Percentiles rank a stretch among this genome's conserved stretches.
phyloP scores from a whole-genome alignment of 2,888 invertebrate genomes.

The Caenorhabditis wallacei region DNA sequence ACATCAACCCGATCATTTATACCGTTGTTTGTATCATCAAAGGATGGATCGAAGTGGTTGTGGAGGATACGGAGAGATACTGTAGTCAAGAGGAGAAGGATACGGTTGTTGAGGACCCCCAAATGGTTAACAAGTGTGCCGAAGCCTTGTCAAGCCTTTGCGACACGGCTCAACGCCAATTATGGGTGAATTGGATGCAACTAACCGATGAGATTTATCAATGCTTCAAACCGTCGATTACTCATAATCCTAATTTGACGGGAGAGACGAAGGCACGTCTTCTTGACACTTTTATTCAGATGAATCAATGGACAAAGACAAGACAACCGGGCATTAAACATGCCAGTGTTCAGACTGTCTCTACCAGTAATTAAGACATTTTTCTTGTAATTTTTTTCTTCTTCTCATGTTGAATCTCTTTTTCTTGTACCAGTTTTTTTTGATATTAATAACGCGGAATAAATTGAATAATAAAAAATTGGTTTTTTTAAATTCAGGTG shows the following conservation, averaged over 20 bases:
- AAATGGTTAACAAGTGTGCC: constrained; percentile 66
- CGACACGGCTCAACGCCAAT: constrained; percentile 63
- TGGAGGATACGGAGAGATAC: constrained; percentile 60
- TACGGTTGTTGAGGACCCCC: constrained; percentile 53
- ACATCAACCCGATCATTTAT: constrained; percentile 68
- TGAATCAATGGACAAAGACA: constrained; percentile 69
- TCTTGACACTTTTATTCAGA: constrained; percentile 63
- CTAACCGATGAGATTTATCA: constrained; percentile 74
- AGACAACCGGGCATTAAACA: constrained; percentile 21
- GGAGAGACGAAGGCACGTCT: constrained; percentile 69
- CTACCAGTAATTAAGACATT: constrained; percentile 22
- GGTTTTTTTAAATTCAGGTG: too few relatives aligned
- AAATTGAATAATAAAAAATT: too few relatives aligned
- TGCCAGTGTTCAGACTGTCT: constrained; percentile 42
- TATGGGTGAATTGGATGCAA: constrained; percentile 75
- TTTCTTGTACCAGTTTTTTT: too few relatives aligned
- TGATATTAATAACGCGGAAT: too few relatives aligned
- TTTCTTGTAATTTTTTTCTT: neutral
- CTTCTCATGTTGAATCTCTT: neutral
- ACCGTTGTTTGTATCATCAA: constrained; percentile 64
- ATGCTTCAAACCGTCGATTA: constrained; percentile 71
- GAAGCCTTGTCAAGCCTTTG: constrained; percentile 64
- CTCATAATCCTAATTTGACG: constrained; percentile 67
- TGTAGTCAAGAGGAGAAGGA: constrained; percentile 27
- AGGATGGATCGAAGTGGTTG: constrained; percentile 73